Percentiles rank a stretch among this genome's conserved stretches.
Evolutionary conservation across 2,888 invertebrate species (phyloP).

Genomic region (Amphipoea lucens): DNA sequence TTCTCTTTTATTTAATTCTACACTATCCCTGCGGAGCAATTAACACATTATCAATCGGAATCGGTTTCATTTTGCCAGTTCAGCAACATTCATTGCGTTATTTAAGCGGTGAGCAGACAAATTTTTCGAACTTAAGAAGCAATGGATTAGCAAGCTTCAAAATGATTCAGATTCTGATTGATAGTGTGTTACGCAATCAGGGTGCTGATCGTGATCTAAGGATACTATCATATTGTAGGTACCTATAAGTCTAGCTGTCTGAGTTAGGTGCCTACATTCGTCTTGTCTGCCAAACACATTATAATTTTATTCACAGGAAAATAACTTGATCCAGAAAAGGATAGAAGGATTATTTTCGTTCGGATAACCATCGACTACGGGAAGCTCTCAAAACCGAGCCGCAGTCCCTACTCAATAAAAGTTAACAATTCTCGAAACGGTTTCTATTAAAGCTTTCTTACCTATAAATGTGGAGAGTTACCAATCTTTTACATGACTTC

Average conservation of each 20-base stretch:
- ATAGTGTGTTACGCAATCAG: too few species aligned
- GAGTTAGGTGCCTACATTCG: background rate
- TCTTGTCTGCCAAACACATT: background rate
- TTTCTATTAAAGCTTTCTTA: constrained; percentile 23
- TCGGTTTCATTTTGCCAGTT: too few species aligned
- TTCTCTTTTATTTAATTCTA: background rate
- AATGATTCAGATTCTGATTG: too few species aligned
- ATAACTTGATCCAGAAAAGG: background rate
- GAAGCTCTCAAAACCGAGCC: background rate
- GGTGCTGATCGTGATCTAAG: background rate
- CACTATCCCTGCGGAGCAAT: too few species aligned
- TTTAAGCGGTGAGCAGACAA: too few species aligned
- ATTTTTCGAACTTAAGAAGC: too few species aligned
- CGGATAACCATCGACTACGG: background rate
- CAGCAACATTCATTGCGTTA: too few species aligned
- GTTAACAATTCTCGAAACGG: constrained; percentile 16
- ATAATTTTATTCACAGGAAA: background rate
- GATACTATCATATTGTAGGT: background rate
- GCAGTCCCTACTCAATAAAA: constrained; percentile 12
- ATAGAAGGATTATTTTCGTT: background rate
- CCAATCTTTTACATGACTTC: constrained; percentile 38
- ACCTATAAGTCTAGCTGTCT: too few species aligned
- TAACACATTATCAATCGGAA: too few species aligned
- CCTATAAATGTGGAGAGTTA: constrained; percentile 7
- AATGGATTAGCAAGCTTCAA: too few species aligned